phyloP scores from a whole-genome alignment of 2,888 invertebrate species.

The Andrena trimmerana region DNA sequence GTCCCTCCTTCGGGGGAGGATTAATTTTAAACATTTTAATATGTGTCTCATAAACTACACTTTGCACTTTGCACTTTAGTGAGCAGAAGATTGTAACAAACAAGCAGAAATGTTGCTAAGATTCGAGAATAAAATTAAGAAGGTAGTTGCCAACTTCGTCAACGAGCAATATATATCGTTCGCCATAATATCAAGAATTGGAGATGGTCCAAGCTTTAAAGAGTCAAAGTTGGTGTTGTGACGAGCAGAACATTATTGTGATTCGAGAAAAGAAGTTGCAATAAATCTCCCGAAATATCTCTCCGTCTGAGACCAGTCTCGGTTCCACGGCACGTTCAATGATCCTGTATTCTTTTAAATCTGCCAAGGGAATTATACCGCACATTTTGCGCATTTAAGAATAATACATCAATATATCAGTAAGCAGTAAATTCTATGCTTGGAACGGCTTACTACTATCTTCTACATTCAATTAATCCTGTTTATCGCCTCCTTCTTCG shows the following conservation, averaged over 20 bases:
- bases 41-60: not conserved
- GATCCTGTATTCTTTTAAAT: not conserved
- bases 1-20: no score
- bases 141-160: conserved; percentile 42
- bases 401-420: conserved; percentile 17
- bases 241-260: conserved; percentile 48
- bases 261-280: conserved; percentile 44
- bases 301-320: conserved; percentile 22
- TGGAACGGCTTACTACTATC: not conserved
- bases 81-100: not conserved
- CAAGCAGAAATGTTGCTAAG: not conserved
- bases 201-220: conserved; percentile 48
- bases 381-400: not conserved
- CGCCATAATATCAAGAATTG: conserved; percentile 43
- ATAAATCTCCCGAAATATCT: conserved; percentile 28
- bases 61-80: not conserved
- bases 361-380: conserved; percentile 1
- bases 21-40: not conserved
- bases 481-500: not conserved
- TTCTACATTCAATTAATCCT: not conserved
- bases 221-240: conserved; percentile 17
- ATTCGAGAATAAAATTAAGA: conserved; percentile 10
- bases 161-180: conserved; percentile 41
- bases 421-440: not conserved
- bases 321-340: not conserved